Evolutionary conservation across 2,113 vertebrate genomes (phyloP).

Genomic region (Rhabdomys dilectus): DNA sequence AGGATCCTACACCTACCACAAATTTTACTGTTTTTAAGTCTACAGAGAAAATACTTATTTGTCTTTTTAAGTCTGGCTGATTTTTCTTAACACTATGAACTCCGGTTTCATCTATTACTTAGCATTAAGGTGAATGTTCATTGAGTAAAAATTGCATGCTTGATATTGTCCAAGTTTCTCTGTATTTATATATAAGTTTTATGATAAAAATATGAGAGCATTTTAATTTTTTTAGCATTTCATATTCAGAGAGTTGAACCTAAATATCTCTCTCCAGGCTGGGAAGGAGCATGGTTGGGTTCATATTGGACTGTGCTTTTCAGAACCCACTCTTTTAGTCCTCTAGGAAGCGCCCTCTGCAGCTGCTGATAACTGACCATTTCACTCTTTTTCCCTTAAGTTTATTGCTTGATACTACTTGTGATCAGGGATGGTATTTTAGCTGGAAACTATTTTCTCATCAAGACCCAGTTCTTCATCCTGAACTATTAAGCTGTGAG

Average conservation of each 20-base stretch:
- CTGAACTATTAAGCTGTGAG: neutral
- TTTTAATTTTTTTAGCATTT: slow-evolving; percentile 4
- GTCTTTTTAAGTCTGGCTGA: neutral
- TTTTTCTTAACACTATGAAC: neutral
- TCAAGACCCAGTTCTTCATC: neutral
- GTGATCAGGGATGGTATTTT: neutral
- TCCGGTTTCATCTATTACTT: neutral
- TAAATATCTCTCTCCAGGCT: neutral
- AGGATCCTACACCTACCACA: neutral
- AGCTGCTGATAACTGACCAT: neutral
- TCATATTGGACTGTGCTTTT: neutral
- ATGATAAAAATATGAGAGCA: neutral
- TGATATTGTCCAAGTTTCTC: neutral
- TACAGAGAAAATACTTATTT: neutral
- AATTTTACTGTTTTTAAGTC: neutral
- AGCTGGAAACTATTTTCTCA: neutral
- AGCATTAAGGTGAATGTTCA: neutral
- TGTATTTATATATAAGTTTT: neutral
- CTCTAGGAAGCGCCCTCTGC: neutral
- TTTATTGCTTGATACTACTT: neutral
- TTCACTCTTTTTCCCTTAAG: neutral
- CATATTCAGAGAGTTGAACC: neutral
- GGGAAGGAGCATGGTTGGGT: neutral
- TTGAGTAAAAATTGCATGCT: neutral
- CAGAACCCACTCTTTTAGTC: neutral